Percentiles rank a stretch among this genome's conserved stretches.
These are phyloP conservation scores for Perithous albicinctus DNA, from an alignment of 2,888 invertebrate genomes.

Conservation along the genomic window DNA sequence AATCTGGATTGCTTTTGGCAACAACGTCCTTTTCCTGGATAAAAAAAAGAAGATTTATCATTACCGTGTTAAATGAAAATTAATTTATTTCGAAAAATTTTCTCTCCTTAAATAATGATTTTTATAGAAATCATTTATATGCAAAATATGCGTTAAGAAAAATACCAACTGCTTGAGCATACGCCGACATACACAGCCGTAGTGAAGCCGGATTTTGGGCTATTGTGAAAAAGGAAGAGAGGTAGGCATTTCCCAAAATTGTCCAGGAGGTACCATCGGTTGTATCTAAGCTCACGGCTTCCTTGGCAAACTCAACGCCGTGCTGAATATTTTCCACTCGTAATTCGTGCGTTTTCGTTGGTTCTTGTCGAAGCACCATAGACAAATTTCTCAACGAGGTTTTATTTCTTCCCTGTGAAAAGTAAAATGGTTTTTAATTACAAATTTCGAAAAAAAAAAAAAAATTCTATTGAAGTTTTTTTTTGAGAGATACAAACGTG, in stretches of 20 bases:
- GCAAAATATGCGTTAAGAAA: too few relatives aligned
- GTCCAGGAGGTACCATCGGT: conserved; percentile 94
- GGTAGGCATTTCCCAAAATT: conserved; percentile 93
- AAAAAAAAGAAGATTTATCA: conserved; percentile 36
- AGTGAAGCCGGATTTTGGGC: conserved; percentile 90
- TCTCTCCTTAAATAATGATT: too few relatives aligned
- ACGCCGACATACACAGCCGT: conserved; percentile 92
- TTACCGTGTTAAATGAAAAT: neutral
- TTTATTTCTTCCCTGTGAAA: conserved; percentile 89
- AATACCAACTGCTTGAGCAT: conserved; percentile 90
- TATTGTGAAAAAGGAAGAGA: conserved; percentile 92
- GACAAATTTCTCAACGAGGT: conserved; percentile 92
- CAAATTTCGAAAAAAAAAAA: too few relatives aligned
- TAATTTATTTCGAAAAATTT: too few relatives aligned
- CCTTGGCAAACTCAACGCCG: conserved; percentile 92
- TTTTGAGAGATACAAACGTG: conserved; percentile 86
- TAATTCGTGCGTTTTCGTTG: conserved; percentile 85
- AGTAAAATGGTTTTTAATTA: neutral
- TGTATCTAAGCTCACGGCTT: conserved; percentile 92
- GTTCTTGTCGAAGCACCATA: conserved; percentile 91
- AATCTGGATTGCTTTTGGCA: conserved; percentile 90
- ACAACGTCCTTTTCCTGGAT: conserved; percentile 89
- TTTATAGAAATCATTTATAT: too few relatives aligned
- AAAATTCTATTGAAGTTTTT: neutral
- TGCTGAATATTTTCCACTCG: conserved; percentile 88